Conservation (phyloP, 1,140 invertebrate species). For the Anastrepha obliqua region DNA sequence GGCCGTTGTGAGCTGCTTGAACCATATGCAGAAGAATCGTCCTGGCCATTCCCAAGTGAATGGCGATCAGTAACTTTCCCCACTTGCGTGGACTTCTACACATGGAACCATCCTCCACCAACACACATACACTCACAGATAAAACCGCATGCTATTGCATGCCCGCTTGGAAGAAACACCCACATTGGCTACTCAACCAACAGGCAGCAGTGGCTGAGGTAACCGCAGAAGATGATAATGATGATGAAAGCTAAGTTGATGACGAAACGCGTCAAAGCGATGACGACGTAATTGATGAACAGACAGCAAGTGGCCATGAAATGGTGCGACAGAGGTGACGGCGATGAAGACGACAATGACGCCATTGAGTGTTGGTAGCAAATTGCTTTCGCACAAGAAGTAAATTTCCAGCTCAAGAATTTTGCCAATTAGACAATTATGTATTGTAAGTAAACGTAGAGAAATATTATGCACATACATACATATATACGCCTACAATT, state of each 20-base stretch:
- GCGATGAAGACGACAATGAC: background rate
- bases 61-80: no score
- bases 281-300: background rate
- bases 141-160: background rate
- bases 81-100: no score
- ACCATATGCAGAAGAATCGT: no score
- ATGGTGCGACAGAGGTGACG: background rate
- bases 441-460: constrained; percentile 12
- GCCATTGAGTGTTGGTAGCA: constrained; percentile 11
- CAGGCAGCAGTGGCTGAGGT: background rate
- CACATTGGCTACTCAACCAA: background rate
- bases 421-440: constrained; percentile 40
- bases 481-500: background rate
- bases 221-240: constrained; percentile 3
- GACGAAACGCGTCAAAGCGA: background rate
- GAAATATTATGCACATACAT: background rate
- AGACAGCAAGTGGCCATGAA: constrained; percentile 28
- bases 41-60: no score
- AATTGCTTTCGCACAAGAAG: constrained; percentile 2
- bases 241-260: constrained; percentile 17
- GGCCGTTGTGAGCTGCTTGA: no score
- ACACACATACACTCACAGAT: background rate
- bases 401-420: constrained; percentile 31
- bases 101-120: no score
- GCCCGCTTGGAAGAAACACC: background rate